Percentiles rank a stretch among this genome's conserved stretches.
phyloP scores from a whole-genome alignment of 2,888 invertebrate species.

The Diaprepes abbreviatus region DNA sequence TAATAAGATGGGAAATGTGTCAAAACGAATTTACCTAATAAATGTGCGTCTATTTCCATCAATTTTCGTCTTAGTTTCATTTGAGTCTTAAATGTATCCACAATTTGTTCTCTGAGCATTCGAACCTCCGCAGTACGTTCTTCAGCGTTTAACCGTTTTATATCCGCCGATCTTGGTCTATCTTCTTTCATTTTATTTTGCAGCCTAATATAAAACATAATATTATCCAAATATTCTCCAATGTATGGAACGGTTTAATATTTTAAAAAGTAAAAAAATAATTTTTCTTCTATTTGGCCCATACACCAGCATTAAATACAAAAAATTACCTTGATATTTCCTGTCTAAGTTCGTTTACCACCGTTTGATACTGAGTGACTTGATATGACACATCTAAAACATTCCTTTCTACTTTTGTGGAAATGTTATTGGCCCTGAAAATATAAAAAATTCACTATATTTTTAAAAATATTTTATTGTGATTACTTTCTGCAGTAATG shows the following conservation, averaged over 20 bases:
- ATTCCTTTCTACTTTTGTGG: conserved; percentile 80
- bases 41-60: conserved; percentile 92
- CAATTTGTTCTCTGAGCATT: conserved; percentile 85
- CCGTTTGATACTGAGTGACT: conserved; percentile 86
- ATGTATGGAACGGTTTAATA: no score
- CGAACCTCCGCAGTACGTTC: conserved; percentile 68
- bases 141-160: conserved; percentile 59
- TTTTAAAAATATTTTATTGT: no score
- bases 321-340: conserved; percentile 75
- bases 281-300: no score
- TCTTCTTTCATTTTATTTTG: conserved; percentile 87
- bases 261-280: no score
- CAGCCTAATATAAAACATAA: conserved; percentile 68
- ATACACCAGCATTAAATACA: no score
- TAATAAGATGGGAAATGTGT: no score
- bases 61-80: conserved; percentile 89
- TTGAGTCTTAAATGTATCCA: conserved; percentile 91
- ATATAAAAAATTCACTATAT: not conserved
- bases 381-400: conserved; percentile 74
- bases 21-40: conserved; percentile 73
- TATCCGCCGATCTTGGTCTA: conserved; percentile 69
- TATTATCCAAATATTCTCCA: no score
- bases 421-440: conserved; percentile 84
- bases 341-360: conserved; percentile 85
- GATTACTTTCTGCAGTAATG: no score